Percentiles rank a stretch among this genome's conserved stretches.
These are phyloP conservation scores for Monoplex corrugatus DNA, from an alignment of 2,888 invertebrate species.

Conservation along the genomic window DNA sequence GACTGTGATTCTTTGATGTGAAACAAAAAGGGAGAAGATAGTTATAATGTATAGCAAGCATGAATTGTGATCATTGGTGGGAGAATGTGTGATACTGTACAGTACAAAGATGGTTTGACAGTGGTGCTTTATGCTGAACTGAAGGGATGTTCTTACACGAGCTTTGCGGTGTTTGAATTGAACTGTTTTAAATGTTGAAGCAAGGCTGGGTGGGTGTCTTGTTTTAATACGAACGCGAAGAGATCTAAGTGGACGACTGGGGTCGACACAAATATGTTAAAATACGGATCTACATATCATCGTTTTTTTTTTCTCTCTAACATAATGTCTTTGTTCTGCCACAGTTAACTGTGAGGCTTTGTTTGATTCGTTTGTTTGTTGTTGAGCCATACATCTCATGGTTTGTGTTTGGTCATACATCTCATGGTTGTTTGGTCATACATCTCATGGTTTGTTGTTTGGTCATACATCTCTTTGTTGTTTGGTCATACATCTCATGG, in stretches of 20 bases:
- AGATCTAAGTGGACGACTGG: no score
- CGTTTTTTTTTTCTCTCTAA: no score
- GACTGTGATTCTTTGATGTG: background rate
- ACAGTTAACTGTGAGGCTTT: background rate
- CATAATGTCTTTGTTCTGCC: conserved; percentile 10
- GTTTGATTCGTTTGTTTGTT: no score
- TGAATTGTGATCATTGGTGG: conserved; percentile 7
- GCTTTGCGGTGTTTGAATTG: background rate
- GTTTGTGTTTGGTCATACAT: no score
- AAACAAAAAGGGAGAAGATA: background rate
- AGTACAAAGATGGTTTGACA: background rate
- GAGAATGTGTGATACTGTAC: no score
- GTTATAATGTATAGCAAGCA: background rate
- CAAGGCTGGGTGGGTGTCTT: no score
- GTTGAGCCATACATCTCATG: no score
- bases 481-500: no score
- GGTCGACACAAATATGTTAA: background rate
- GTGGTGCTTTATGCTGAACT: background rate
- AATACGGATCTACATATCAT: conserved; percentile 36
- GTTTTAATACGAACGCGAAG: background rate
- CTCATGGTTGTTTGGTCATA: no score
- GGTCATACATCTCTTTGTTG: no score
- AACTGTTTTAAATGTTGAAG: no score
- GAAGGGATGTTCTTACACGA: background rate
- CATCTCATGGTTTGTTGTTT: no score